phyloP scores from a whole-genome alignment of 2,888 invertebrate species.

The Phorcus lineatus region DNA sequence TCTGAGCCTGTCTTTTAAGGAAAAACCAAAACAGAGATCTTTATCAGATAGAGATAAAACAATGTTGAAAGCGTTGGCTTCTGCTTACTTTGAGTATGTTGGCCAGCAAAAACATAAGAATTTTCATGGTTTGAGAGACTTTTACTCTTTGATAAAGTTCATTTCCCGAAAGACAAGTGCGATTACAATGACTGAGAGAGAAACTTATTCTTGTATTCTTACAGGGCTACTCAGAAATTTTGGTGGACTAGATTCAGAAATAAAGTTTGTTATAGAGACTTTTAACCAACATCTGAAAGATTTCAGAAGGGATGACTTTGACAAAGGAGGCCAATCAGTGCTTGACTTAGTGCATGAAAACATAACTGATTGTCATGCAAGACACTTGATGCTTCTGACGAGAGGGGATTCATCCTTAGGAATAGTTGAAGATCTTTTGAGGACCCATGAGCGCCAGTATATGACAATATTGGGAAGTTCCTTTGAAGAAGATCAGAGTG shows the following conservation, averaged over 20 bases:
- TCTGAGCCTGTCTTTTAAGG: background rate
- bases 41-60: background rate
- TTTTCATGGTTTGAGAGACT: slow-evolving; percentile 41
- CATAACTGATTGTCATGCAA: slow-evolving; percentile 25
- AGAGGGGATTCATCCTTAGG: slow-evolving; percentile 32
- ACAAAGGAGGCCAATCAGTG: background rate
- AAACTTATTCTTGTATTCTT: background rate
- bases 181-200: background rate
- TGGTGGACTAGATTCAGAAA: slow-evolving; percentile 18
- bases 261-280: background rate
- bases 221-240: slow-evolving; percentile 35
- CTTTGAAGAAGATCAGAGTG: slow-evolving; percentile 33
- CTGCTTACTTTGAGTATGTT: slow-evolving; percentile 27
- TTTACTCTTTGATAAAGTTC: slow-evolving; percentile 37
- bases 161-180: background rate
- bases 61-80: slow-evolving; percentile 17
- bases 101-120: background rate
- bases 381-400: slow-evolving; percentile 38
- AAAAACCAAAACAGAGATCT: background rate
- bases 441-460: background rate
- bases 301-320: background rate
- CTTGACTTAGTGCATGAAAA: slow-evolving; percentile 29
- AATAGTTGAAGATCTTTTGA: slow-evolving; percentile 28
- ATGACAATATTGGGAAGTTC: slow-evolving; percentile 33
- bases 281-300: slow-evolving; percentile 2